phyloP scores from a whole-genome alignment of 2,797 vertebrate species.

The Scolopax rusticola region DNA sequence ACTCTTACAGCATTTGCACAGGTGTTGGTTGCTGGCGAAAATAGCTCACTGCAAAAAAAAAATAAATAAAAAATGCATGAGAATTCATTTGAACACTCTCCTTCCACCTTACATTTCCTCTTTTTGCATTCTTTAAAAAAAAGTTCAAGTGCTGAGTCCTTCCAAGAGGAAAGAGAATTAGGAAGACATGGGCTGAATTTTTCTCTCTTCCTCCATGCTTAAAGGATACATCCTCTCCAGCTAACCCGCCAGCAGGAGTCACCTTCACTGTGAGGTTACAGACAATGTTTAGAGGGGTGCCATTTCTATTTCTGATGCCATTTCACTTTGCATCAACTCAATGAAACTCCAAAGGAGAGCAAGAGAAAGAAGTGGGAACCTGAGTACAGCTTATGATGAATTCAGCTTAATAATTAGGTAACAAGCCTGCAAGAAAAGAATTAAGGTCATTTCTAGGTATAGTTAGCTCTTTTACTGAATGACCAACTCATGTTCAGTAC shows the following conservation, averaged over 20 bases:
- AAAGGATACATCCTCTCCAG: neutral
- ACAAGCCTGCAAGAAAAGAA: neutral
- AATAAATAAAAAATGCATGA: no score
- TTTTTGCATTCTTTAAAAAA: neutral
- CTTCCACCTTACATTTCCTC: neutral
- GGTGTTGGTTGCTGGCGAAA: neutral
- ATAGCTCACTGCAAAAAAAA: neutral
- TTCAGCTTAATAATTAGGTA: neutral
- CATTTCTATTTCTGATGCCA: neutral
- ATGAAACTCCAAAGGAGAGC: neutral
- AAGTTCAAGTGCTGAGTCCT: neutral
- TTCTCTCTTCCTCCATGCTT: neutral
- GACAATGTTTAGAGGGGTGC: neutral
- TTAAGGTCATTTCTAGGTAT: neutral
- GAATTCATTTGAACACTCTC: neutral
- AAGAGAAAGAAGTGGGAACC: neutral
- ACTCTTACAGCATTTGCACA: neutral
- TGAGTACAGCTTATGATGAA: neutral
- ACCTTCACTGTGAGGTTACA: neutral
- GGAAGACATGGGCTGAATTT: neutral
- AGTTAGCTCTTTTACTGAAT: neutral
- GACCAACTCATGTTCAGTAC: neutral
- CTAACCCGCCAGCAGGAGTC: neutral
- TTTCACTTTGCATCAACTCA: neutral
- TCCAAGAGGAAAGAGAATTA: neutral